Base-by-base conservation (phyloP, 2,797 vertebrate species). In the Synaphobranchus kaupii region DNA sequence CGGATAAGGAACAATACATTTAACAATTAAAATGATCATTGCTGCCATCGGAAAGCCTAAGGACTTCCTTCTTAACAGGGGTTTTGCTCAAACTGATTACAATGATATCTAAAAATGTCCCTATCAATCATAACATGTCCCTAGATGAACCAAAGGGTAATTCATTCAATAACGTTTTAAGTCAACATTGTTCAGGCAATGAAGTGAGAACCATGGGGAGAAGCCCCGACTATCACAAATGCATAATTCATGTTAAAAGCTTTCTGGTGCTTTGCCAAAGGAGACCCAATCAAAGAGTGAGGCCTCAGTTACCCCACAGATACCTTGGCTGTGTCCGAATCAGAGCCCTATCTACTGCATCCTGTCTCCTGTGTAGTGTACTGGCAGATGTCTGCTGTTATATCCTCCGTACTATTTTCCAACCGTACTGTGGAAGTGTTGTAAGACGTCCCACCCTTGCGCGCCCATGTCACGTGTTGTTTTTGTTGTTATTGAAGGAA, bases 161-260 rank as follows among this genome's bases (percentile, higher is more conserved):
- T 76, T 84, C 48, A 84, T 84, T 84, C 63, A 84, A 56, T 39
- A 66, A 68, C n/a, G 28, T 68, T 34, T 47, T n/a, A 34, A 47
- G 60, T 87, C 50, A 87, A 83, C 25, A 50, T 28, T 48, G 60
- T 25, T 44, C 17, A 83, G 60, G 17, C 20, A 54, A 83, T 54
- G n/a, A 83, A 83, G 58, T 54, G 48, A 56, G n/a, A 56, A 76
- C 68, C 12, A 12, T 12, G 39, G 68, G 4, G 44, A 28, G 34
- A 17, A 25, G 22, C 25, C 25, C 22, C 48, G 31, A 17, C 44
- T 47, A 83, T 22, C 81, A 48, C 84, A 4, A 20, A 44, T 66
- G 56, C 60, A 68, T n/a, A 85, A 68, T 48, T 39, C 28, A 54
- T 56, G 50, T 85, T 63, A 85, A 47, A 66, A 68, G 84, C 54